These are phyloP conservation scores for Montipora sp. DNA, from an alignment of 64 coral and sea anemone genomes.

Conservation along the genomic window DNA sequence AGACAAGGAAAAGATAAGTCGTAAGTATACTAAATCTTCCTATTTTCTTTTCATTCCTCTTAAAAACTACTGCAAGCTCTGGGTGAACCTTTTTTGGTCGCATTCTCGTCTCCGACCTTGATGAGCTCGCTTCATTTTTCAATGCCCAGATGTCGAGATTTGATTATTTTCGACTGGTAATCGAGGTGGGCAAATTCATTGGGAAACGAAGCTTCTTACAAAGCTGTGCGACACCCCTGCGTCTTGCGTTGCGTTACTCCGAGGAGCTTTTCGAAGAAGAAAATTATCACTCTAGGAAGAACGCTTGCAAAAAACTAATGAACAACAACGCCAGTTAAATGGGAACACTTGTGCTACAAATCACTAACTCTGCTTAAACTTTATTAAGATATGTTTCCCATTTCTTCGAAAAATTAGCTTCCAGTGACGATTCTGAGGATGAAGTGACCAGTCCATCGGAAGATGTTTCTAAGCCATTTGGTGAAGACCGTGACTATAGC, in stretches of 20 bases:
- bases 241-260: too few relatives aligned
- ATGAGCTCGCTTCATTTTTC: too few relatives aligned
- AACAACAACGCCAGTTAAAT: not conserved
- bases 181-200: too few relatives aligned
- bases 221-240: too few relatives aligned
- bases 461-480: slow-evolving; percentile 23
- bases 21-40: not conserved
- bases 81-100: too few relatives aligned
- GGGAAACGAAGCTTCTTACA: too few relatives aligned
- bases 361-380: not conserved
- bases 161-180: too few relatives aligned
- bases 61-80: not conserved
- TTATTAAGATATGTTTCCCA: not conserved
- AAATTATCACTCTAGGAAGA: too few relatives aligned
- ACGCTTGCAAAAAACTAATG: too few relatives aligned
- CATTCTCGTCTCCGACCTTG: too few relatives aligned
- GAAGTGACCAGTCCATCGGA: slow-evolving; percentile 28
- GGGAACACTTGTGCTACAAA: not conserved
- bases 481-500: slow-evolving; percentile 9
- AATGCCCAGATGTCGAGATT: too few relatives aligned
- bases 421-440: slow-evolving; percentile 32
- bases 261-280: too few relatives aligned
- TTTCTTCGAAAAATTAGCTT: not conserved
- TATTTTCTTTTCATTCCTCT: not conserved
- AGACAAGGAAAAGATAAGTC: slow-evolving; percentile 3